These are phyloP conservation scores for Clitarchus hookeri DNA, from an alignment of 2,888 invertebrate genomes.

Conservation along the genomic window DNA sequence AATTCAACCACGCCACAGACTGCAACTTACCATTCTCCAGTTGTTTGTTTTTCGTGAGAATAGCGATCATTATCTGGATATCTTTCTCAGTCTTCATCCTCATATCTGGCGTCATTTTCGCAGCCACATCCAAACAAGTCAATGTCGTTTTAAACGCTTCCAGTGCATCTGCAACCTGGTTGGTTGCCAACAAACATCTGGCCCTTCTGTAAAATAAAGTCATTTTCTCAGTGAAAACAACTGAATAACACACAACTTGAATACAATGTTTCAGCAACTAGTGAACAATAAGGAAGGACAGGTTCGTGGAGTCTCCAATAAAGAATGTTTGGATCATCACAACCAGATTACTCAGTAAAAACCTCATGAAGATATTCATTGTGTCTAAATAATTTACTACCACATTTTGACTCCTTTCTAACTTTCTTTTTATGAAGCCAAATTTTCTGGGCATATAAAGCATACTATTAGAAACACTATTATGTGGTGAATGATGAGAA, in stretches of 20 bases:
- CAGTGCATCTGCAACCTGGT: conserved; percentile 67
- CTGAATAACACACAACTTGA: too few species aligned
- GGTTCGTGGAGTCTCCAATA: too few species aligned
- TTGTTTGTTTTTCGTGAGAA: conserved; percentile 59
- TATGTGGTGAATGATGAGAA: too few species aligned
- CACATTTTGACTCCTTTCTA: conserved; percentile 43
- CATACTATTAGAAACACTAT: too few species aligned
- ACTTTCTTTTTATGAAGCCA: too few species aligned
- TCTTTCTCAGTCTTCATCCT: conserved; percentile 67
- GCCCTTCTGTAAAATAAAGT: conserved; percentile 62
- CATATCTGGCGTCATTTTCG: conserved; percentile 65
- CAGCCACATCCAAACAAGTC: conserved; percentile 68
- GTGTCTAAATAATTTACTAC: too few species aligned
- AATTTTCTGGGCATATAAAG: too few species aligned
- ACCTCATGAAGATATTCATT: too few species aligned
- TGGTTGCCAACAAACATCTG: conserved; percentile 69
- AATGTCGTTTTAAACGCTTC: conserved; percentile 68
- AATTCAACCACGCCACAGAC: neutral
- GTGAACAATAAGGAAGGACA: too few species aligned
- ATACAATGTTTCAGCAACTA: too few species aligned
- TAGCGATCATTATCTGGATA: conserved; percentile 71
- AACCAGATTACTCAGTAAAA: too few species aligned
- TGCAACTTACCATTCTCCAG: conserved; percentile 33
- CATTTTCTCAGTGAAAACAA: neutral
- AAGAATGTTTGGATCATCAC: too few species aligned